Percentiles rank a stretch among this genome's conserved stretches.
These are phyloP conservation scores for Haemorhous mexicanus DNA, from an alignment of 2,113 vertebrate genomes.

Conservation along the genomic window DNA sequence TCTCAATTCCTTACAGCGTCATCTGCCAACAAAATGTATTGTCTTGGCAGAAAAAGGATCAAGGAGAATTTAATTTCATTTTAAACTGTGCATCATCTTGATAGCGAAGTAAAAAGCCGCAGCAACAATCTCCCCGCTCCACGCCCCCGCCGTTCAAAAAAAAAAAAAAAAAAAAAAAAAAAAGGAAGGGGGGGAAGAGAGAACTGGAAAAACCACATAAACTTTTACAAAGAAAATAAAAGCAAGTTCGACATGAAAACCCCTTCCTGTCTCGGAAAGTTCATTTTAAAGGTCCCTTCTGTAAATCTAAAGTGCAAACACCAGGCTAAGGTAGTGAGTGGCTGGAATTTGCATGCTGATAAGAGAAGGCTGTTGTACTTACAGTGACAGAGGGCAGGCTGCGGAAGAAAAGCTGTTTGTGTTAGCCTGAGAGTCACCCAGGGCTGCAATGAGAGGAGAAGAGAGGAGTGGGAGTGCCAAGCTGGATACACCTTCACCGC, in stretches of 20 bases:
- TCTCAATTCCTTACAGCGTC: constrained; percentile 47
- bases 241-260: constrained; percentile 71
- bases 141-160: not conserved
- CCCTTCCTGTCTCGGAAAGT: constrained; percentile 72
- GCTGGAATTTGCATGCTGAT: constrained; percentile 79
- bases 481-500: constrained; percentile 87
- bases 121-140: constrained; percentile 23
- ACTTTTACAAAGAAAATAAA: constrained; percentile 75
- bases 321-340: constrained; percentile 70
- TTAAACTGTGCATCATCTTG: constrained; percentile 58
- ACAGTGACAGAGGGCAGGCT: constrained; percentile 91
- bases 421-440: constrained; percentile 90
- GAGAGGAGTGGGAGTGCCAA: constrained; percentile 82
- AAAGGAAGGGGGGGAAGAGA: not conserved
- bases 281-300: constrained; percentile 70
- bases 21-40: constrained; percentile 51
- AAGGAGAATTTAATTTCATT: constrained; percentile 52
- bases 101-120: constrained; percentile 47
- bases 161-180: not conserved
- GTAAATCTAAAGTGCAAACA: constrained; percentile 74
- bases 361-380: constrained; percentile 91
- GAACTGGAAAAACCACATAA: constrained; percentile 62
- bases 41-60: constrained; percentile 44
- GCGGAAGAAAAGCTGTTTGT: constrained; percentile 89
- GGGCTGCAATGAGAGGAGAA: constrained; percentile 86